phyloP scores from a whole-genome alignment of 2,113 vertebrate genomes.

The Paramisgurnus dabryanus region DNA sequence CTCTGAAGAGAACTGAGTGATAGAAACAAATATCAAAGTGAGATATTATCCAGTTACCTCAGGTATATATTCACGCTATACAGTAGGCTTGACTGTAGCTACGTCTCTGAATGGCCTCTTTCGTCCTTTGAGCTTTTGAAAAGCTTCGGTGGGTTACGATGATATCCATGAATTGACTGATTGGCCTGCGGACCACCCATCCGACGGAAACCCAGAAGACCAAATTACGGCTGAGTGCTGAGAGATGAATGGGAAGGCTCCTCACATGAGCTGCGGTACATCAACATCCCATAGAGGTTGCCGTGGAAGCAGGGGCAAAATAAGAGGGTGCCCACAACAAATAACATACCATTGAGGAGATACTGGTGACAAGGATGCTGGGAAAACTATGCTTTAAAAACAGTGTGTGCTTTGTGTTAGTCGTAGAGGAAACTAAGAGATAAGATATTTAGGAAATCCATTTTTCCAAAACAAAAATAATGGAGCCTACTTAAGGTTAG shows the following conservation, averaged over 20 bases:
- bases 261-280: constrained; percentile 30
- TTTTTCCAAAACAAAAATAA: neutral
- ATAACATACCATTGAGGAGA: constrained; percentile 2
- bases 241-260: constrained; percentile 49
- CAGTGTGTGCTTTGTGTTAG: neutral
- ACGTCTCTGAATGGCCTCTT: constrained; percentile 28
- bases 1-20: constrained; percentile 13
- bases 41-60: neutral
- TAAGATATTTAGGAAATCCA: neutral
- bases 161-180: constrained; percentile 30
- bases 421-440: no score
- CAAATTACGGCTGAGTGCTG: constrained; percentile 52
- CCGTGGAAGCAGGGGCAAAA: constrained; percentile 33
- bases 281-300: constrained; percentile 44
- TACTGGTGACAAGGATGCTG: constrained; percentile 27
- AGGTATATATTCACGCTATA: neutral
- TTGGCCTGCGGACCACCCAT: constrained; percentile 33
- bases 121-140: neutral
- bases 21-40: constrained; percentile 34
- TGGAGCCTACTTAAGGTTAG: no score
- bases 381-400: constrained; percentile 7
- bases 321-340: constrained; percentile 39
- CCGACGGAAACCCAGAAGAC: constrained; percentile 35
- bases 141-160: constrained; percentile 9
- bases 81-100: neutral